A percentile compares a stretch with the other conserved stretches of the same genome.
phyloP scores from a whole-genome alignment of 1,140 invertebrate species.

The Pogonognathellus flavescens region DNA sequence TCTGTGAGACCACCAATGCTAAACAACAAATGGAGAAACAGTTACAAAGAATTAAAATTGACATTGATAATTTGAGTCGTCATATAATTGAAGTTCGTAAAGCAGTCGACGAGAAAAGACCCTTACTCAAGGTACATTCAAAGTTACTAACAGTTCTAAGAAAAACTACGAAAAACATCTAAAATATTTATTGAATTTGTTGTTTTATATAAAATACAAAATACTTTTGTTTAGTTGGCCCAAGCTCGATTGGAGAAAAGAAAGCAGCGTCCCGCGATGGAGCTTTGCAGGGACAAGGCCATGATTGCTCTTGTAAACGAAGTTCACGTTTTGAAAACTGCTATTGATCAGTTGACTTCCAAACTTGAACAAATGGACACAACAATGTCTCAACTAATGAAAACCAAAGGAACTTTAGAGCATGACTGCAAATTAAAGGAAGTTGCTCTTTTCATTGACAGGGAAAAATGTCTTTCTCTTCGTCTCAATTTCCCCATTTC shows the following conservation, averaged over 20 bases:
- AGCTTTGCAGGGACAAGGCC: slow-evolving; percentile 63
- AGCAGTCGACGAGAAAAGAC: slow-evolving; percentile 62
- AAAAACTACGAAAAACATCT: too few relatives aligned
- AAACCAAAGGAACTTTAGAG: slow-evolving; percentile 59
- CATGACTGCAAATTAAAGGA: slow-evolving; percentile 63
- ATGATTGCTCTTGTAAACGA: slow-evolving; percentile 59
- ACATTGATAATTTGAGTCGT: slow-evolving; percentile 57
- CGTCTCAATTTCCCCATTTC: slow-evolving; percentile 63
- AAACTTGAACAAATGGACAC: slow-evolving; percentile 58
- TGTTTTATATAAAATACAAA: too few relatives aligned
- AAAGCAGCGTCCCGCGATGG: slow-evolving; percentile 63
- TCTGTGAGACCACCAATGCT: slow-evolving; percentile 56
- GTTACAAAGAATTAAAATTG: slow-evolving; percentile 44
- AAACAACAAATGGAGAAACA: slow-evolving; percentile 55
- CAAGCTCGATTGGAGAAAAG: slow-evolving; percentile 62
- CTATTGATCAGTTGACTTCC: slow-evolving; percentile 53
- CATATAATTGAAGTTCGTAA: slow-evolving; percentile 56
- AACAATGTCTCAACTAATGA: slow-evolving; percentile 53
- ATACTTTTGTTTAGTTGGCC: slow-evolving; percentile 52
- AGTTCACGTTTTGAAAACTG: slow-evolving; percentile 56
- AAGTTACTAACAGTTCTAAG: too few relatives aligned
- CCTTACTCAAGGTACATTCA: slow-evolving; percentile 57
- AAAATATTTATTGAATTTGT: too few relatives aligned
- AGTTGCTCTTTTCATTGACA: slow-evolving; percentile 59
- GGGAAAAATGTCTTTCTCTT: slow-evolving; percentile 62